Evolutionary conservation across 37 sponge, comb jelly and placozoan genomes (phyloP).

Genomic region (Corticium candelabrum): DNA sequence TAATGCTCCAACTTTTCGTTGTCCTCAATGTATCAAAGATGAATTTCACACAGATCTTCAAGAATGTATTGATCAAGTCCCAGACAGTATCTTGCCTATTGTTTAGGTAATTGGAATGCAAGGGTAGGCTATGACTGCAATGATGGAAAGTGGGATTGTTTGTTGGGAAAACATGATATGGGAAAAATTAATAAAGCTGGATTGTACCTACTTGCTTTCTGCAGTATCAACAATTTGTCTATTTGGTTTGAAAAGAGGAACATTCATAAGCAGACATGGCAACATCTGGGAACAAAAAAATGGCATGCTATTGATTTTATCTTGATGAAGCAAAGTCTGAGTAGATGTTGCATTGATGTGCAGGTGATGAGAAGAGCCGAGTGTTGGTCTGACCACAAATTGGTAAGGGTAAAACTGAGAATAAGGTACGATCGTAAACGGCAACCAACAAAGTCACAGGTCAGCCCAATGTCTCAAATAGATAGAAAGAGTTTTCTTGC

Average conservation of each 20-base stretch:
- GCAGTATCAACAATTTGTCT: neutral
- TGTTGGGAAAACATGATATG: neutral
- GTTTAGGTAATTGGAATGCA: neutral
- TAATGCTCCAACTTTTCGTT: neutral
- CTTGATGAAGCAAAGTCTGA: neutral
- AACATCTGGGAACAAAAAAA: neutral
- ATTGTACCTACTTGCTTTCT: neutral
- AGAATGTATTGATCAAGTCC: neutral
- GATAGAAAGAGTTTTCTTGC: too few species aligned
- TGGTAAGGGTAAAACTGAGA: too few species aligned
- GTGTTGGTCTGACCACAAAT: neutral
- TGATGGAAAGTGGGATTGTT: neutral
- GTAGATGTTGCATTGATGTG: neutral
- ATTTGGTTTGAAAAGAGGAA: neutral
- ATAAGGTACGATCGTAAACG: too few species aligned
- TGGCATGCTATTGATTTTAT: neutral
- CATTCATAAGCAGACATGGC: too few species aligned
- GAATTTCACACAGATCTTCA: neutral
- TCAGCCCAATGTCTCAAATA: too few species aligned
- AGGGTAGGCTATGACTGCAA: neutral
- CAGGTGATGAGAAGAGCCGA: neutral
- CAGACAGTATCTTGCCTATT: neutral
- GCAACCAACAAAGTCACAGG: too few species aligned
- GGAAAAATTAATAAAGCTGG: neutral
- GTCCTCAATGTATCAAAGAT: neutral